These are phyloP conservation scores for Acanthosepion pharaonis DNA, from an alignment of 2,888 invertebrate genomes.

Conservation along the genomic window DNA sequence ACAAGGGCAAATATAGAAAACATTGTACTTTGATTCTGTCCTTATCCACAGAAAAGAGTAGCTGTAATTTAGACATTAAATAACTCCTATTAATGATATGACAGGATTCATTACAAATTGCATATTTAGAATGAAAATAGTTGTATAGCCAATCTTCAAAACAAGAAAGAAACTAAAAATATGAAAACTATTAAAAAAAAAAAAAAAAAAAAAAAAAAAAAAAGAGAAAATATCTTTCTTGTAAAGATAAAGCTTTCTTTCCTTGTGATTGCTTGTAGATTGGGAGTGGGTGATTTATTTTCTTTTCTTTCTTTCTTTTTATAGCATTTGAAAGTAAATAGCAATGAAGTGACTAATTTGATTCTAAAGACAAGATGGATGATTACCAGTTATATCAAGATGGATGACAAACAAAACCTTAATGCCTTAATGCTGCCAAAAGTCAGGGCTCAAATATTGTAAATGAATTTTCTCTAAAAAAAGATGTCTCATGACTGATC, in stretches of 20 bases:
- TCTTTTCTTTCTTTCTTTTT: neutral
- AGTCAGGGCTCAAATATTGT: conserved; percentile 17
- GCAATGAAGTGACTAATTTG: conserved; percentile 33
- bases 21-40: neutral
- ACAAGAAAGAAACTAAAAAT: neutral
- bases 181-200: neutral
- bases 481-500: conserved; percentile 12
- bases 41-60: neutral
- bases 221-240: neutral
- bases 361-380: conserved; percentile 33
- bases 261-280: neutral
- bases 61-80: neutral
- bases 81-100: neutral
- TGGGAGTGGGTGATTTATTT: no score
- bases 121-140: conserved; percentile 14
- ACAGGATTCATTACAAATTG: neutral
- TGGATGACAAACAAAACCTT: neutral
- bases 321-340: conserved; percentile 17
- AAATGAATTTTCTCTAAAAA: conserved; percentile 23
- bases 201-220: neutral
- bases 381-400: conserved; percentile 33
- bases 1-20: neutral
- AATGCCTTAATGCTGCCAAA: neutral
- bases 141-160: neutral
- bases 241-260: conserved; percentile 4